Base-by-base conservation (phyloP, 1,140 invertebrate genomes). In the Leptopilina clavipes region DNA sequence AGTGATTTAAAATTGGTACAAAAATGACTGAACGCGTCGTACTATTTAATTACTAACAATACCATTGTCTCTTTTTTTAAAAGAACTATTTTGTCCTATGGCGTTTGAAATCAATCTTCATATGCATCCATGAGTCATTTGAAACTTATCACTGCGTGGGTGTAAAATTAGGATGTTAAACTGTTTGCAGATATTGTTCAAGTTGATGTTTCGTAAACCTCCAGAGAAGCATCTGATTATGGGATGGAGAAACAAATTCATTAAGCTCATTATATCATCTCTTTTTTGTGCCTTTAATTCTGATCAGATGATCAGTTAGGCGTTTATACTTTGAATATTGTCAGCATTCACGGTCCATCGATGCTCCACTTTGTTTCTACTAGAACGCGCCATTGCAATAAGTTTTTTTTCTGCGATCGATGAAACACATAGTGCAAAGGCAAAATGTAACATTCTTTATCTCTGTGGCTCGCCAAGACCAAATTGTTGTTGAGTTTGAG, bases 401-500 rank as follows among this genome's bases (percentile, higher is more conserved):
- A 65, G 48, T 25, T 31, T 65, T 59, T 25, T 65, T 17, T 40
- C 37, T 40, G 59, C 59, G 59, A 65, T 31, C 59, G 59, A 65
- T 65, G 59, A 65, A 65, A 31, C 22, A 22, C 59, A 65, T 65
- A 65, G 9, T 65, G 12, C 59, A 65, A 65, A 65, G 59, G 59
- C 59, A 65, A 65, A 65, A 22, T 65, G 22, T 31, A 65, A 25
- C 12, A 65, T 80, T 81, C 87, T 84, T 90, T 90, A 90, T 90
- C 90, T 91, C 73, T 90, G 89, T 6, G 87, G 84, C 78, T 90
- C 89, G 54, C 88, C 88, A 14, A 89, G 74, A 14, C 87, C 88
- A 44, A 88, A 86, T 71, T 87, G 87, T 56, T 87, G 88, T 65
- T 89, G 87, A 48, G 75, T 85, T 71, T 87, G 85, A 44, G 85